Evolutionary conservation across 2,888 invertebrate genomes (phyloP).

Genomic region (Molorchus minor): DNA sequence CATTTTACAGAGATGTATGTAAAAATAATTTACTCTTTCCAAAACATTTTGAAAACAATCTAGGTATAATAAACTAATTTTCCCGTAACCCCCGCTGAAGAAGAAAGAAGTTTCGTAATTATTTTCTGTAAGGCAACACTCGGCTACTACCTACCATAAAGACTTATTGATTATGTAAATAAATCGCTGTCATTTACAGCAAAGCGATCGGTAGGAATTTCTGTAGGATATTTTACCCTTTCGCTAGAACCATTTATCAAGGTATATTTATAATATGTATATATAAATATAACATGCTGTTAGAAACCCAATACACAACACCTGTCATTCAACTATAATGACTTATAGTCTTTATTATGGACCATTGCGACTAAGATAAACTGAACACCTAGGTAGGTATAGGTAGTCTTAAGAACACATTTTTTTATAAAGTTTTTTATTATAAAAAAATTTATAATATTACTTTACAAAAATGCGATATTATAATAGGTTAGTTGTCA

Average conservation of each 20-base stretch:
- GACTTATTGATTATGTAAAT: slow-evolving; percentile 47
- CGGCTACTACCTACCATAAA: slow-evolving; percentile 31
- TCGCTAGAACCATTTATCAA: slow-evolving; percentile 50
- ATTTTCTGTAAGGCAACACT: slow-evolving; percentile 25
- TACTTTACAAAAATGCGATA: no score
- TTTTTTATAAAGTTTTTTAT: slow-evolving; percentile 3
- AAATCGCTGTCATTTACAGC: slow-evolving; percentile 44
- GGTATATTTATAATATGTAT: slow-evolving; percentile 46
- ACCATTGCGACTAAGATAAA: slow-evolving; percentile 30
- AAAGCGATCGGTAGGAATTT: slow-evolving; percentile 47
- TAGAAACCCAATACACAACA: slow-evolving; percentile 46
- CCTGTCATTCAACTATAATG: slow-evolving; percentile 50
- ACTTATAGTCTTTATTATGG: slow-evolving; percentile 50
- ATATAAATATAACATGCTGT: slow-evolving; percentile 43
- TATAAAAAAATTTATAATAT: no score
- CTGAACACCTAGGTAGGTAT: slow-evolving; percentile 18
- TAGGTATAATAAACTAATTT: no score
- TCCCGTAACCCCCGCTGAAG: no score
- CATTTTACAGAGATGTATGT: no score
- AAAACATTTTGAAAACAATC: no score
- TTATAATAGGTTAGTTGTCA: no score
- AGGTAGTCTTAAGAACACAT: not conserved
- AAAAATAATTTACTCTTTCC: no score
- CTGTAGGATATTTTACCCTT: slow-evolving; percentile 44
- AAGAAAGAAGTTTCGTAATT: not conserved